Evolutionary conservation across 2,113 vertebrate species (phyloP).

Genomic region (Cryptoleucopteryx plumbea): DNA sequence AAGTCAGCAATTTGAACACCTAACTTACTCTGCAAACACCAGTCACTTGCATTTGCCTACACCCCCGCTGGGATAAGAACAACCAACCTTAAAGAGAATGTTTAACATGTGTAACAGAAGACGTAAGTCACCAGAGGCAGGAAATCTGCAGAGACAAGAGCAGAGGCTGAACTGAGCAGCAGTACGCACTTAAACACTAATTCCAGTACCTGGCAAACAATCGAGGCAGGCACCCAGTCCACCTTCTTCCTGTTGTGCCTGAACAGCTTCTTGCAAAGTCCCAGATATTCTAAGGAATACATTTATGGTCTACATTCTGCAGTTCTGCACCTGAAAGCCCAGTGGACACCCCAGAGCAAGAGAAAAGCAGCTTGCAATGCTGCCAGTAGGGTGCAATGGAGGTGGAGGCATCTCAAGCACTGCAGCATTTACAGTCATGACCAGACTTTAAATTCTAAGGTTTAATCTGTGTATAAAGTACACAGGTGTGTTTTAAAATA

Average conservation of each 20-base stretch:
- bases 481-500: background rate
- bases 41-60: background rate
- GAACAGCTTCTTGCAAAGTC: background rate
- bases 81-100: background rate
- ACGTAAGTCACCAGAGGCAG: background rate
- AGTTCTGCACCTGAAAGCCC: background rate
- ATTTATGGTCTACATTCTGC: background rate
- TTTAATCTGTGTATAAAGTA: background rate
- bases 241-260: background rate
- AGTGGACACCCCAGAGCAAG: background rate
- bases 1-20: background rate
- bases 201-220: background rate
- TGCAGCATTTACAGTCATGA: background rate
- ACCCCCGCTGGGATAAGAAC: background rate
- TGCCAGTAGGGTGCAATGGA: background rate
- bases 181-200: background rate
- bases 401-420: background rate
- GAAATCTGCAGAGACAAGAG: background rate
- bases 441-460: background rate
- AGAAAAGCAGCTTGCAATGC: background rate
- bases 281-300: background rate
- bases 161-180: background rate
- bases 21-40: background rate
- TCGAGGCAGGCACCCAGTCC: background rate
- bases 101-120: background rate